A percentile compares a stretch with the other conserved stretches of the same genome.
Conservation (phyloP, 1,140 invertebrate species). For the Euglossa dilemma region DNA sequence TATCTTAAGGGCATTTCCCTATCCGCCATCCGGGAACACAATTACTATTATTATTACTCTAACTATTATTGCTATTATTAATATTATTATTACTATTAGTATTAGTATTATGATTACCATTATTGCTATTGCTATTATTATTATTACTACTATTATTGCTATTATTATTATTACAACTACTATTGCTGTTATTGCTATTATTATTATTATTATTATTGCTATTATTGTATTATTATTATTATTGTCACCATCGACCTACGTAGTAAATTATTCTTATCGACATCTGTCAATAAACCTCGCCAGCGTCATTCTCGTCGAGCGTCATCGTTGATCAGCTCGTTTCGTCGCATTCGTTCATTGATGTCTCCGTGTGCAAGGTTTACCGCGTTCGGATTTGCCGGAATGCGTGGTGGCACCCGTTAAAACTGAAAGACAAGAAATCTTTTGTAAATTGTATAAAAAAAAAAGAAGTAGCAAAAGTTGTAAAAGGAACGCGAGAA, state of each 20-base stretch:
- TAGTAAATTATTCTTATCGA: conserved; percentile 58
- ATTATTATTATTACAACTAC: conserved; percentile 5
- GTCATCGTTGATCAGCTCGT: conserved; percentile 6
- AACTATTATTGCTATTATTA: conserved; percentile 31
- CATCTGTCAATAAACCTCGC: conserved; percentile 18
- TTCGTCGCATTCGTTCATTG: conserved; percentile 16
- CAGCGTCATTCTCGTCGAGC: conserved; percentile 12
- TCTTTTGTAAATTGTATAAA: conserved; percentile 53
- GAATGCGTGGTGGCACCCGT: background rate
- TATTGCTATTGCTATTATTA: conserved; percentile 31
- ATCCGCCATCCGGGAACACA: too few species aligned
- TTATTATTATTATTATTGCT: conserved; percentile 19
- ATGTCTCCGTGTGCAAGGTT: background rate
- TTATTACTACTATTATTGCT: conserved; percentile 40
- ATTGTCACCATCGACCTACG: conserved; percentile 27
- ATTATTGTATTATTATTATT: background rate
- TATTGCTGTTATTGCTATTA: conserved; percentile 30
- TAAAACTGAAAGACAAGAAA: conserved; percentile 7
- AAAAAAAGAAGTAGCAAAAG: conserved; percentile 23
- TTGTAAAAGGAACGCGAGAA: conserved; percentile 47
- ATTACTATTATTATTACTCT: conserved; percentile 26
- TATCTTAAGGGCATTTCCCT: too few species aligned
- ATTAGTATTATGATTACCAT: background rate
- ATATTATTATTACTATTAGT: conserved; percentile 12
- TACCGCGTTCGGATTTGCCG: background rate